phyloP scores from a whole-genome alignment of 2,888 invertebrate species.

The Dolomedes plantarius region DNA sequence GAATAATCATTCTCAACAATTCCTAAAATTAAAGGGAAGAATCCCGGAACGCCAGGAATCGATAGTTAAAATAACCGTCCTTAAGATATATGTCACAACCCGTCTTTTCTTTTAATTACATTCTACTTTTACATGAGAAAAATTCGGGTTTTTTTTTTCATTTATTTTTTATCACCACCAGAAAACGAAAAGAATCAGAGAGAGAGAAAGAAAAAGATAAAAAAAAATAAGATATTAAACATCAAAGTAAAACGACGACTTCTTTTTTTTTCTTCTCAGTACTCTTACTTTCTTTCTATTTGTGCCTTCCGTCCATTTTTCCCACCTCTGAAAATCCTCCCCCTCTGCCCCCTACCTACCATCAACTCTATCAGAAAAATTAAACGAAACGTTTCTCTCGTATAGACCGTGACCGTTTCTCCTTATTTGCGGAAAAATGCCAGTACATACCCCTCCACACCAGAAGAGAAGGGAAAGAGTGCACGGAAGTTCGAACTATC shows the following conservation, averaged over 20 bases:
- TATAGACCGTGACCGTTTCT: slow-evolving; percentile 45
- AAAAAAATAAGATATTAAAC: slow-evolving; percentile 37
- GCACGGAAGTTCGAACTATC: slow-evolving; percentile 46
- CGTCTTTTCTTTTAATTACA: neutral
- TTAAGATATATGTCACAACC: neutral
- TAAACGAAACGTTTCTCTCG: slow-evolving; percentile 56
- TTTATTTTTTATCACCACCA: slow-evolving; percentile 23
- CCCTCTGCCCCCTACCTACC: slow-evolving; percentile 1
- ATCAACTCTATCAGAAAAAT: slow-evolving; percentile 61
- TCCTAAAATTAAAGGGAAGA: too few relatives aligned
- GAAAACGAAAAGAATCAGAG: slow-evolving; percentile 6
- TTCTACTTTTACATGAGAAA: neutral
- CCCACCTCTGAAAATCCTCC: neutral
- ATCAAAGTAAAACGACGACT: slow-evolving; percentile 49
- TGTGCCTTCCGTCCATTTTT: too few relatives aligned
- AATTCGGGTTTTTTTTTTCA: slow-evolving; percentile 3
- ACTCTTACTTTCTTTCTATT: too few relatives aligned
- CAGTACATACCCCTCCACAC: slow-evolving; percentile 47
- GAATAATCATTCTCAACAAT: too few relatives aligned
- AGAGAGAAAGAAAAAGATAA: neutral
- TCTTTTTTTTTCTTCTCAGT: slow-evolving; percentile 1
- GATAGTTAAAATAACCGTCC: neutral
- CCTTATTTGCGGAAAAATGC: slow-evolving; percentile 59
- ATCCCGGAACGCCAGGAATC: neutral
- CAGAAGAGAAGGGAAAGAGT: neutral